Evolutionary conservation across 1,140 invertebrate genomes (phyloP).

Genomic region (Cepaea nemoralis): DNA sequence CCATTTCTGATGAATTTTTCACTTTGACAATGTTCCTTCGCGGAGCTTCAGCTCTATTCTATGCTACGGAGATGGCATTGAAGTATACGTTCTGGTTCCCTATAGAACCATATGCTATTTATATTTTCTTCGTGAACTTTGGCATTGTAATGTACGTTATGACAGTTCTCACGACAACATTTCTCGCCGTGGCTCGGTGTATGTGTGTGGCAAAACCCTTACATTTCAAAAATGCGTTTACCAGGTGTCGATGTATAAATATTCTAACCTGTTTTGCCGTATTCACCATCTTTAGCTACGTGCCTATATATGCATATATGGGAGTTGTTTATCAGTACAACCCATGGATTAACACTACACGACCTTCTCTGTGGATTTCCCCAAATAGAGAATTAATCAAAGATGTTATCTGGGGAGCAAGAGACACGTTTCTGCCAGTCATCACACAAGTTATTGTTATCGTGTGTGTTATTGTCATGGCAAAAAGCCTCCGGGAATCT

Average conservation of each 20-base stretch:
- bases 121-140: too few species aligned
- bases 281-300: background rate
- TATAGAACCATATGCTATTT: too few species aligned
- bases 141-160: constrained; percentile 8
- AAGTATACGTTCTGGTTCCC: too few species aligned
- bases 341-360: background rate
- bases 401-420: background rate
- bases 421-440: background rate
- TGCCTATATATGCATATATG: background rate
- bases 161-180: constrained; percentile 1
- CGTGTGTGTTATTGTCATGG: constrained; percentile 16
- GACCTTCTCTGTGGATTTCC: background rate
- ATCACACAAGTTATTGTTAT: constrained; percentile 12
- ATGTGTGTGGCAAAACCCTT: constrained; percentile 25
- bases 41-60: too few species aligned
- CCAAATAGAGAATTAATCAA: background rate
- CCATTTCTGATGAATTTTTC: too few species aligned
- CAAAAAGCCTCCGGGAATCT: background rate
- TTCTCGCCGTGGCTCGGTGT: constrained; percentile 5
- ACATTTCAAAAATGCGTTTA: constrained; percentile 15
- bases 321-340: background rate
- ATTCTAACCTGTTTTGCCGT: background rate
- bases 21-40: too few species aligned
- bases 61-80: too few species aligned
- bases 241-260: background rate